A percentile compares a stretch with the other conserved stretches of the same genome.
Evolutionary conservation across 35 echinoderm and acorn worm genomes (phyloP).

Genomic region (Lytechinus pictus): DNA sequence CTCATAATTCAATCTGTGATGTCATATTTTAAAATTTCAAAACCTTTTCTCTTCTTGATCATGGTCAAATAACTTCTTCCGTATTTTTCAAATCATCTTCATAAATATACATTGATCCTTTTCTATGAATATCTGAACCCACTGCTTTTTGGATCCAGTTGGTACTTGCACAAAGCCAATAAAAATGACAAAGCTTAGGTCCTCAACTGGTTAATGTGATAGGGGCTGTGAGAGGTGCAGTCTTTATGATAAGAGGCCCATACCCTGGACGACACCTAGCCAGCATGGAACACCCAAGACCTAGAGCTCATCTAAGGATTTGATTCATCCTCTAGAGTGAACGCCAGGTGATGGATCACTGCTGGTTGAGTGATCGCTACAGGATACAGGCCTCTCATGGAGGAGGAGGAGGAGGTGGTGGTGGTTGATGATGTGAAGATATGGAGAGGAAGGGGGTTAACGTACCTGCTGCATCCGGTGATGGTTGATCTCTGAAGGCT

Average conservation of each 20-base stretch:
- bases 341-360: not conserved
- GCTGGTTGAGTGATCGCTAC: not conserved
- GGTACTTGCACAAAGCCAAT: too few relatives aligned
- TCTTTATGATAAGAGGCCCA: not conserved
- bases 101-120: not conserved
- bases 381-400: not conserved
- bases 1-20: not conserved
- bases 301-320: not conserved
- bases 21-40: not conserved
- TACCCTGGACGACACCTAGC: not conserved
- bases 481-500: constrained; percentile 82
- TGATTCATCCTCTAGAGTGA: not conserved
- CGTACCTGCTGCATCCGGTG: constrained; percentile 67
- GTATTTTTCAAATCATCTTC: not conserved
- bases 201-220: not conserved
- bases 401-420: not conserved
- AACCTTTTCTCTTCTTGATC: not conserved
- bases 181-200: too few relatives aligned
- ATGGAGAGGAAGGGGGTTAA: not conserved
- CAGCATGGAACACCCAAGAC: not conserved
- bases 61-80: not conserved
- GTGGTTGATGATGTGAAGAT: not conserved
- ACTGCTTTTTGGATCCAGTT: too few relatives aligned
- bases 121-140: not conserved
- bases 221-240: constrained; percentile 27